Evolutionary conservation across 2,113 vertebrate species (phyloP), one percentile per base, ranked within the genome.

Genomic region (Callocephalon fimbriatum): DNA sequence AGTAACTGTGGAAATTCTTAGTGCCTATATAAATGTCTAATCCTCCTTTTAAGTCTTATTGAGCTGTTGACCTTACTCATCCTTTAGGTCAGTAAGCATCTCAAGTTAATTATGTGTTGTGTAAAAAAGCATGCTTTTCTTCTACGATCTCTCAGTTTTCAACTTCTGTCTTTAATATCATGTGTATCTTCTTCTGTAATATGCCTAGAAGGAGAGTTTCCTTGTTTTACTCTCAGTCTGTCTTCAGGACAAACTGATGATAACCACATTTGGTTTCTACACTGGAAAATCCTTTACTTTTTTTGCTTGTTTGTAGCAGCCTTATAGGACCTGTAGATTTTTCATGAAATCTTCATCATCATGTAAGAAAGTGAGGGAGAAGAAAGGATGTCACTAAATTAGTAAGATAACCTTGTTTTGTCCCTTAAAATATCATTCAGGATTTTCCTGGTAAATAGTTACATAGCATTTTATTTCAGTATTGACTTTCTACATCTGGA

Each of bases 51-150:
- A 78, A 75, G 42, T 44, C 38, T 77, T 68, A 32, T 65, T 75
- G 29, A 91, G 29, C 27, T 71, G 45, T 67, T 81, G 63, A 59
- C 59, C 32, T 77, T 75, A 22, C 26, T 21, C 31, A 62, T 75
- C 21, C 22, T 66, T 38, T 54, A 40, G 23, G 31, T 71, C 51
- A 62, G 29, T 10, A 26, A 66, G 27, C 35, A 42, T 31, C 50
- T 74, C 0, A 0, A 37, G 27, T 38, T 40, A 71, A 40, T 31
- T 61, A 54, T 19, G 12, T 42, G 9, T 22, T 37, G 16, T 17
- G 16, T 67, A 37, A 32, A 86, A 67, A 59, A 63, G 1, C 13
- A 21, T 25, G 8, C 42, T 71, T 47, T 63, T 81, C 15, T 47
- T 38, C 53, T 35, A 6, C 61, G 7, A 27, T 53, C 12, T 58